Conservation (phyloP, 2,888 invertebrate genomes). For the Polymixis lichenea region DNA sequence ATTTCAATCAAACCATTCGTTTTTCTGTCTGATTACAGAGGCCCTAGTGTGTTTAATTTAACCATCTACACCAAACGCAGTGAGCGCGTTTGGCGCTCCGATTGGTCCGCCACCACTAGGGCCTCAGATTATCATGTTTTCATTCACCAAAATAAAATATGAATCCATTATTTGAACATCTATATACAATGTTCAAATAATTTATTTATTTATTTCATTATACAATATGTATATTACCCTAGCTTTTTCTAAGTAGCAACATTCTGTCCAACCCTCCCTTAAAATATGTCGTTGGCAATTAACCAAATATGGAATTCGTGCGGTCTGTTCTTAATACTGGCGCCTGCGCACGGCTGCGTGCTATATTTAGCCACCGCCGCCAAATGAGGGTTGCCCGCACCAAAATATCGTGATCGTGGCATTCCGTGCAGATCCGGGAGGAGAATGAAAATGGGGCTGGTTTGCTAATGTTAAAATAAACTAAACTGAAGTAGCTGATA, state of each 20-base stretch:
- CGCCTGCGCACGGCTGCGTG: slow-evolving; percentile 58
- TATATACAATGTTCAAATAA: too few species aligned
- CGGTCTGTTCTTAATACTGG: slow-evolving; percentile 55
- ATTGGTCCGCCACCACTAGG: too few species aligned
- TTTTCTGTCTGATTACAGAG: too few species aligned
- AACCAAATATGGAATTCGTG: slow-evolving; percentile 65
- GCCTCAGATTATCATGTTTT: too few species aligned
- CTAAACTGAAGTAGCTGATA: neutral
- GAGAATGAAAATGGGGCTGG: slow-evolving; percentile 21
- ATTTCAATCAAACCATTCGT: neutral
- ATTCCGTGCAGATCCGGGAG: slow-evolving; percentile 49
- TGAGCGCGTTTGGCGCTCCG: too few species aligned
- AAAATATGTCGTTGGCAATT: slow-evolving; percentile 52
- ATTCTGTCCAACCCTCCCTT: slow-evolving; percentile 48
- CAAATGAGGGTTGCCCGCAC: slow-evolving; percentile 62
- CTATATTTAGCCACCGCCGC: slow-evolving; percentile 60
- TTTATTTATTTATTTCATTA: too few species aligned
- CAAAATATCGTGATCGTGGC: slow-evolving; percentile 58
- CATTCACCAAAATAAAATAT: too few species aligned
- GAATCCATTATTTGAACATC: too few species aligned
- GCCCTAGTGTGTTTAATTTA: too few species aligned
- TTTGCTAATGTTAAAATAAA: neutral
- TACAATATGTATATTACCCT: too few species aligned
- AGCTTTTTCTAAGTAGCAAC: neutral
- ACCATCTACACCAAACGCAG: too few species aligned